Evolutionary conservation across 2,797 vertebrate genomes (phyloP).

Genomic region (Tapera naevia): DNA sequence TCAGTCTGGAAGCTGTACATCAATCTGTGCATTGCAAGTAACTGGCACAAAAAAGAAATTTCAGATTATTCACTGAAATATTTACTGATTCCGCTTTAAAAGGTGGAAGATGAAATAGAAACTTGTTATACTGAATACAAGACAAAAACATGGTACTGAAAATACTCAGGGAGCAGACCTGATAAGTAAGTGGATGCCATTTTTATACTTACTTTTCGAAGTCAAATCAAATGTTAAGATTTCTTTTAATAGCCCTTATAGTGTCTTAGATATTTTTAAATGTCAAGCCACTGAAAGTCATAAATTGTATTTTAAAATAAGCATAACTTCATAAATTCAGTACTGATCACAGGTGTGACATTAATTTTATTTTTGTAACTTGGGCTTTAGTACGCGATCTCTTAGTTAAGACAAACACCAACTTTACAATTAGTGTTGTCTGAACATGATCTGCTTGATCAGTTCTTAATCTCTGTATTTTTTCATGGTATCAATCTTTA

Average conservation of each 20-base stretch:
- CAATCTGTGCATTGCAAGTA: neutral
- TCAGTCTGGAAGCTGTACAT: neutral
- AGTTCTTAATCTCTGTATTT: neutral
- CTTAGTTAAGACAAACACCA: neutral
- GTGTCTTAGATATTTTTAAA: constrained; percentile 28
- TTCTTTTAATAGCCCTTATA: constrained; percentile 29
- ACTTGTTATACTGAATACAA: neutral
- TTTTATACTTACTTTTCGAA: constrained; percentile 33
- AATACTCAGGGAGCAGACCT: neutral
- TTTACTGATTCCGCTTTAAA: constrained; percentile 20
- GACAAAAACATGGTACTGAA: neutral
- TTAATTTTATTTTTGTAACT: constrained; percentile 1
- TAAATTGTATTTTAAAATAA: constrained; percentile 32
- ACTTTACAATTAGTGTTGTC: neutral
- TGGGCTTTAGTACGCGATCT: neutral
- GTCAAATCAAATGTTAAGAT: constrained; percentile 40
- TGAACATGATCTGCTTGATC: neutral
- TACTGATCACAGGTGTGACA: neutral
- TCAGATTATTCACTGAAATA: constrained; percentile 19
- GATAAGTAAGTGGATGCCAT: neutral
- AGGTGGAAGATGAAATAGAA: neutral
- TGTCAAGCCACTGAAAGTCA: constrained; percentile 20
- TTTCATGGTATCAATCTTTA: neutral
- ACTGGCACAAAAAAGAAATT: neutral
- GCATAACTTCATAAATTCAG: constrained; percentile 1